These are phyloP conservation scores for Charanyca ferruginea DNA, from an alignment of 2,888 invertebrate species.

Conservation along the genomic window DNA sequence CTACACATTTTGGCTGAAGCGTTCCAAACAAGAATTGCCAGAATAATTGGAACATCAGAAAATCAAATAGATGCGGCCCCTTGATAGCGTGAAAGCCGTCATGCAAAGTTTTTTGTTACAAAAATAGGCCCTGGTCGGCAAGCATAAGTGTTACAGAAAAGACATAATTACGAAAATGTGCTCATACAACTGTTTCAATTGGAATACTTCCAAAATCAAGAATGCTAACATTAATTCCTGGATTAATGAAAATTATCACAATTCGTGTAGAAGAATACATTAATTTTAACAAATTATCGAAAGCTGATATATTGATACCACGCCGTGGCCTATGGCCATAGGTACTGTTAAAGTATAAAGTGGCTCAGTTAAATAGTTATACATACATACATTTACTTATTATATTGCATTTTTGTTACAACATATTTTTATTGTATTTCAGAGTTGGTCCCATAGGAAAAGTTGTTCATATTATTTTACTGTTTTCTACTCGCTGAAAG, in stretches of 20 bases:
- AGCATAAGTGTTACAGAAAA: constrained; percentile 81
- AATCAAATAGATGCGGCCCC: constrained; percentile 54
- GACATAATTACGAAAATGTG: constrained; percentile 86
- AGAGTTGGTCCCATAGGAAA: too few species aligned
- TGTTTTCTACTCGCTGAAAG: too few species aligned
- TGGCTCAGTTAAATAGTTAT: too few species aligned
- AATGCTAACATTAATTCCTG: constrained; percentile 83
- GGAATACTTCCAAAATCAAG: constrained; percentile 87
- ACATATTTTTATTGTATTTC: too few species aligned
- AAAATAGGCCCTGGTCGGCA: constrained; percentile 82
- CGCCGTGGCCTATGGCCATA: background rate
- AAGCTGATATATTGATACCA: constrained; percentile 44
- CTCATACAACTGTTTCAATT: constrained; percentile 83
- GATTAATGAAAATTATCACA: constrained; percentile 84
- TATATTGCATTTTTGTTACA: background rate
- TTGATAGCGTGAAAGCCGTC: constrained; percentile 69
- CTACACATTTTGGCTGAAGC: background rate
- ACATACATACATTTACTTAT: background rate
- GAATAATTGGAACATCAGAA: constrained; percentile 39
- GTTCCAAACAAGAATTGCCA: constrained; percentile 14
- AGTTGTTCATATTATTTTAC: too few species aligned
- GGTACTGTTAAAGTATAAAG: constrained; percentile 15
- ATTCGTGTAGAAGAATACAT: constrained; percentile 67
- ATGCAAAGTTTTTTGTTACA: constrained; percentile 73
- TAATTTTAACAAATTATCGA: constrained; percentile 65